Conservation (phyloP, 2,888 invertebrate species). For the Noctua janthina region DNA sequence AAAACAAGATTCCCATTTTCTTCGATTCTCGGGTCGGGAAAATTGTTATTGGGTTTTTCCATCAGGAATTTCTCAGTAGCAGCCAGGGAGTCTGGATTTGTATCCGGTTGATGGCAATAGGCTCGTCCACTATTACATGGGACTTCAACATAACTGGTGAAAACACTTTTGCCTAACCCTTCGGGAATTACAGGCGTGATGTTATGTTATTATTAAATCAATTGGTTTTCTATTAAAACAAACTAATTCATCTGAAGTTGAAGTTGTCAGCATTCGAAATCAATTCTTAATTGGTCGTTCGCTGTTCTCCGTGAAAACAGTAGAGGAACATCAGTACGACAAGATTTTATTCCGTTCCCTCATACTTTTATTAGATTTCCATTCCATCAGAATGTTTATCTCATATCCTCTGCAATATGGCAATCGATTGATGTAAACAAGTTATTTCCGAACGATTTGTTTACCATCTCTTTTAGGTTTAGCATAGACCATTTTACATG, state of each 20-base stretch:
- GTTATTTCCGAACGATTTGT: neutral
- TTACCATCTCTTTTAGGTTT: neutral
- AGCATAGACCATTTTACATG: neutral
- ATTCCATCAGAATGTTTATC: constrained; percentile 25
- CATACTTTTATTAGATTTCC: constrained; percentile 45
- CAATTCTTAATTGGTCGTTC: constrained; percentile 71
- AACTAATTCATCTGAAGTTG: constrained; percentile 50
- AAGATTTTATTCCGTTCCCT: constrained; percentile 22
- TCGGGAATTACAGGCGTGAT: neutral
- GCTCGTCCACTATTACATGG: no score
- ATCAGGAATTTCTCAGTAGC: no score
- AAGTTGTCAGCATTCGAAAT: constrained; percentile 67
- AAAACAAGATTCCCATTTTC: no score
- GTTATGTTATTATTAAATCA: neutral
- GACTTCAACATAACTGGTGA: no score
- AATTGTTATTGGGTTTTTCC: no score
- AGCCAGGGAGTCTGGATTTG: no score
- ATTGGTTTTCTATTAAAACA: constrained; percentile 34
- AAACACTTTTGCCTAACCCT: no score
- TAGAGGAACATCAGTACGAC: constrained; percentile 37
- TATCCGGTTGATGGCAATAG: no score
- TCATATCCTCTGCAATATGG: constrained; percentile 32
- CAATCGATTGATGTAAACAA: constrained; percentile 1
- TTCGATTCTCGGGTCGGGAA: no score
- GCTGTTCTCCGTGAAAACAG: constrained; percentile 41